phyloP scores from a whole-genome alignment of 2,113 vertebrate species.

The Indicator indicator region DNA sequence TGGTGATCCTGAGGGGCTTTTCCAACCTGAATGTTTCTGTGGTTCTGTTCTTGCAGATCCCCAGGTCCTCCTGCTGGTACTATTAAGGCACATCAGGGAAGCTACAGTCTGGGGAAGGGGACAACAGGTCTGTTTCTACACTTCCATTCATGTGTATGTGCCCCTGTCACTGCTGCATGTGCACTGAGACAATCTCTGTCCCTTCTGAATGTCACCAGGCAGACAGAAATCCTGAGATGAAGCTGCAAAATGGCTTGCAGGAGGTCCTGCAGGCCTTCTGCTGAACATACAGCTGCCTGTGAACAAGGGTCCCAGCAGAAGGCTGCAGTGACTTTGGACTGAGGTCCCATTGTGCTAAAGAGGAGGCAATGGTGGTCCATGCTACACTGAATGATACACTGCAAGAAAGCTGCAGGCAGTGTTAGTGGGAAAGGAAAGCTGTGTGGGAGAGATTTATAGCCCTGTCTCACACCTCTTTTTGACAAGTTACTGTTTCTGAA shows the following conservation, averaged over 20 bases:
- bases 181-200: neutral
- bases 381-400: neutral
- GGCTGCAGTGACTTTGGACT: neutral
- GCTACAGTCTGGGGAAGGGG: neutral
- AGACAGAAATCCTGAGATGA: neutral
- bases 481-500: neutral
- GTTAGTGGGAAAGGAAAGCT: neutral
- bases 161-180: accelerated
- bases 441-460: neutral
- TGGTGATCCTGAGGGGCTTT: no score
- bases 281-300: accelerated
- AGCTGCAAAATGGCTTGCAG: neutral
- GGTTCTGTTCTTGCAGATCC: neutral
- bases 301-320: neutral
- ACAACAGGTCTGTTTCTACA: neutral
- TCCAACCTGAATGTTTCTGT: no score
- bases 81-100: neutral
- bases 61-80: neutral
- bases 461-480: neutral
- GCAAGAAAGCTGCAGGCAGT: neutral
- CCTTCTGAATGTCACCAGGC: neutral
- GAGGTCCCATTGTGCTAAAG: neutral
- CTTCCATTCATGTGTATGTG: accelerated
- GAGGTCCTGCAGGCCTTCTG: neutral
- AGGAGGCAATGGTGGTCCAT: accelerated